phyloP scores from a whole-genome alignment of 2,113 vertebrate genomes.

The Otus sunia region DNA sequence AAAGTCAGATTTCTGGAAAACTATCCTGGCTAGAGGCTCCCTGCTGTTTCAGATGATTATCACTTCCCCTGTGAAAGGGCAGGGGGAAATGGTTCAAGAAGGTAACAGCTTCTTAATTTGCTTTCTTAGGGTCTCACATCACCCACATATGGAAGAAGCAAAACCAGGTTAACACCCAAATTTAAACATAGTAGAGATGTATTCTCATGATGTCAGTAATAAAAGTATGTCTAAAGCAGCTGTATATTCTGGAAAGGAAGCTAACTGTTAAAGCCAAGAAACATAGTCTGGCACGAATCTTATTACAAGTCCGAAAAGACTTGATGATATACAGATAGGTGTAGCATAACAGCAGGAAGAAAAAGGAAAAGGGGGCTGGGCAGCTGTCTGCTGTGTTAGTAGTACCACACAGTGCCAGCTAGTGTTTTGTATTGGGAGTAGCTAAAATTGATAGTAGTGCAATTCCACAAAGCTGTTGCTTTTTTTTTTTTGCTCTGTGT shows the following conservation, averaged over 20 bases:
- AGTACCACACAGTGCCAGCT: conserved; percentile 17
- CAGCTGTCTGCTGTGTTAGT: not conserved
- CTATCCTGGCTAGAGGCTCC: conserved; percentile 46
- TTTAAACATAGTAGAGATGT: conserved; percentile 71
- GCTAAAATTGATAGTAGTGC: not conserved
- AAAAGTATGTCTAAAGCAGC: conserved; percentile 74
- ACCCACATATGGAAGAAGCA: conserved; percentile 65
- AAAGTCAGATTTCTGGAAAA: conserved; percentile 52
- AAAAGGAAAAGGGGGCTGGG: not conserved
- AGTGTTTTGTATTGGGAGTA: conserved; percentile 35
- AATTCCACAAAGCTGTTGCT: not conserved
- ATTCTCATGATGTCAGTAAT: conserved; percentile 80
- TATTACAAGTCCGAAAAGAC: conserved; percentile 68
- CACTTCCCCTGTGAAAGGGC: conserved; percentile 48
- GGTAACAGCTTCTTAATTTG: conserved; percentile 75
- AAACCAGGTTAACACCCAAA: conserved; percentile 69
- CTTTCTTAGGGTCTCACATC: conserved; percentile 68
- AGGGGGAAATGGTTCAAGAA: conserved; percentile 62
- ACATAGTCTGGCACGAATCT: conserved; percentile 78
- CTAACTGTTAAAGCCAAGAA: conserved; percentile 75
- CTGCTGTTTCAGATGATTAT: conserved; percentile 71
- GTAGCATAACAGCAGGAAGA: conserved; percentile 49
- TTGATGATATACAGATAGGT: conserved; percentile 69
- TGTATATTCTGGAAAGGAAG: conserved; percentile 76
- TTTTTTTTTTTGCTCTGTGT: not conserved